Base-by-base conservation (phyloP, 2,888 invertebrate species). In the Acanthacorydalis orientalis region DNA sequence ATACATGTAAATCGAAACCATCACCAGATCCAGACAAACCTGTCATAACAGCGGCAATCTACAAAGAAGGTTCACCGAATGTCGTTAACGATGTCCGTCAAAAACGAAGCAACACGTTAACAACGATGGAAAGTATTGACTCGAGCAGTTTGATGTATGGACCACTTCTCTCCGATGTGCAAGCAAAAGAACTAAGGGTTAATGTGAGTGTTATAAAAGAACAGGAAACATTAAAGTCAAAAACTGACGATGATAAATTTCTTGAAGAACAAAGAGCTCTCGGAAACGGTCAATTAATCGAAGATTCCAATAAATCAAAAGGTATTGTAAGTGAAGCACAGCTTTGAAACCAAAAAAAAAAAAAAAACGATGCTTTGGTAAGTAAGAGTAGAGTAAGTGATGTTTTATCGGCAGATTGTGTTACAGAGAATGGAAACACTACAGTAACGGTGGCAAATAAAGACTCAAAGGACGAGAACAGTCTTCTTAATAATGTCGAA, bases 21-120 rank as follows among this genome's bases (percentile, higher is more conserved):
- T 52, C 69, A 1, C 68, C 68, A 6, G 72, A 73, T 48, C 68
- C 70, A 12, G 73, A 72, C 52, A 80, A 77, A 52, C 81, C 82
- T 4, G 75, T 80, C 32, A 80, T 82, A 43, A 81, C 79, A 37
- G 78, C 81, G 1, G 82, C 80, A 1, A 72, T 82, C 40, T 73
- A 80, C 52, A 82, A 82, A 53, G 74, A 80, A 57, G 74, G 76
- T 57, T 68, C 73, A 1, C 33, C 56, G 56, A 34, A 53, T 51
- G 7, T 51, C 50, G 4, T 70, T 70, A 44, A 68, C 72, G 47
- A 55, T 70, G 6, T 6, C 3, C 23, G 23, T 23, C 43, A 44
- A 32, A 23, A 44, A 32, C 14, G 53, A 52, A 44, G 53, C 35
- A 14, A 23, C 23, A 41, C 16, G 23, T 44, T 40, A 33, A 14